Evolutionary conservation across 1,140 invertebrate genomes (phyloP), one percentile per base, ranked within the genome.

Genomic region (Centruroides sculpturatus): DNA sequence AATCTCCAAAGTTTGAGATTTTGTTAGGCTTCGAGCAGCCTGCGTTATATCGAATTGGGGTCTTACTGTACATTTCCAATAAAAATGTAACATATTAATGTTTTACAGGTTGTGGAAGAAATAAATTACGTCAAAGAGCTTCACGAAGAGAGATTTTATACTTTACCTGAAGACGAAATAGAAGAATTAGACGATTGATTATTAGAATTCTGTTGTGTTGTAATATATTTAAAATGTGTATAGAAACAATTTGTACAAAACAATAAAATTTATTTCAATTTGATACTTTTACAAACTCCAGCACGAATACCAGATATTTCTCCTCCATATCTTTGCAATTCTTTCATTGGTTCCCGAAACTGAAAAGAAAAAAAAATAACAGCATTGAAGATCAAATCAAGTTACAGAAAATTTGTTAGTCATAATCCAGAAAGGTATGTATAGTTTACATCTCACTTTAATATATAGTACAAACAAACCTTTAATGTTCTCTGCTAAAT

Each of bases 231-330:
- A n/a, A 41, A 41, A 6, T 41, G 41, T 41, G 41, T 41, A 41
- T 6, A 41, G 41, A 41, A 41, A 41, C 41, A 41, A 41, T 41
- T 41, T 41, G 8, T 41, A 41, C 8, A 8, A 41, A 41, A 53
- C 47, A 64, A 54, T 59, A 62, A 7, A 55, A 59, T 46, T 64
- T 66, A 86, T 74, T 87, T 89, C 55, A 93, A 79, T 77, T 90
- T 90, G 62, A 92, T 82, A 73, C 89, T 86, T 74, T 89, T 92
- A 65, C 82, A 83, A 47, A 92, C 83, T 70, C 82, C 81, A 47
- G 85, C 79, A 71, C 93, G 91, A 65, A 97, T 96, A 69, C 93
- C 92, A 54, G 89, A 90, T 51, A 86, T 76, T 79, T 96, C 93
- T 60, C 93, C 93, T 66, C 78, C 83, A 73, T 97, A 97, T 59